Evolutionary conservation across 1,140 invertebrate genomes (phyloP).

Genomic region (Zophobas morio): DNA sequence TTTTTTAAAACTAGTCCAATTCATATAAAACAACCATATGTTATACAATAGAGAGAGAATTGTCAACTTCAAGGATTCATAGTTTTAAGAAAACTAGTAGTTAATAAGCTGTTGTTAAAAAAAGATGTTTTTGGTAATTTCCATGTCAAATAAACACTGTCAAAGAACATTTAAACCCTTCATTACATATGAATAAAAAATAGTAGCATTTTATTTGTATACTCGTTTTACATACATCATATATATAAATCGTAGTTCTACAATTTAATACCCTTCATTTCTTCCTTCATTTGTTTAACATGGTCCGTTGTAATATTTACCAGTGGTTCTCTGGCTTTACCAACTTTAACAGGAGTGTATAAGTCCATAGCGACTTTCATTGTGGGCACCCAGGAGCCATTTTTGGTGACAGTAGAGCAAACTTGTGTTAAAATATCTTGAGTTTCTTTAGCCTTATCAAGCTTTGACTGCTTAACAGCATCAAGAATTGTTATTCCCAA

Average conservation of each 20-base stretch:
- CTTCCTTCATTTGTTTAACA: constrained; percentile 48
- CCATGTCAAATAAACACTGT: not conserved
- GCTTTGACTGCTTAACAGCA: constrained; percentile 63
- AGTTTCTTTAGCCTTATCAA: constrained; percentile 63
- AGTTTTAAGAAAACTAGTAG: too few species aligned
- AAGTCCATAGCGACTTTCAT: constrained; percentile 79
- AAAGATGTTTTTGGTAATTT: too few species aligned
- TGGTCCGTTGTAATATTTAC: constrained; percentile 65
- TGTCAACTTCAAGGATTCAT: too few species aligned
- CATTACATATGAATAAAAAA: too few species aligned
- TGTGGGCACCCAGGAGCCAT: constrained; percentile 75
- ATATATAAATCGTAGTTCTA: constrained; percentile 5
- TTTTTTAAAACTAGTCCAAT: too few species aligned
- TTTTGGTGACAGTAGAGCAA: constrained; percentile 67
- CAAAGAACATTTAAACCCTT: not conserved
- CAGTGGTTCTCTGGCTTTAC: constrained; percentile 73
- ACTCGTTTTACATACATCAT: not conserved
- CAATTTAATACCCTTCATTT: constrained; percentile 17
- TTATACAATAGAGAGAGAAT: too few species aligned
- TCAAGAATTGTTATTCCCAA: constrained; percentile 67
- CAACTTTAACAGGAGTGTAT: constrained; percentile 73
- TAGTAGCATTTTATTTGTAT: not conserved
- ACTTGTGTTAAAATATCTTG: constrained; percentile 69
- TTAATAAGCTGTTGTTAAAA: too few species aligned
- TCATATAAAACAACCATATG: too few species aligned